Evolutionary conservation across 2,113 vertebrate genomes (phyloP).

Genomic region (Fregetta grallaria): DNA sequence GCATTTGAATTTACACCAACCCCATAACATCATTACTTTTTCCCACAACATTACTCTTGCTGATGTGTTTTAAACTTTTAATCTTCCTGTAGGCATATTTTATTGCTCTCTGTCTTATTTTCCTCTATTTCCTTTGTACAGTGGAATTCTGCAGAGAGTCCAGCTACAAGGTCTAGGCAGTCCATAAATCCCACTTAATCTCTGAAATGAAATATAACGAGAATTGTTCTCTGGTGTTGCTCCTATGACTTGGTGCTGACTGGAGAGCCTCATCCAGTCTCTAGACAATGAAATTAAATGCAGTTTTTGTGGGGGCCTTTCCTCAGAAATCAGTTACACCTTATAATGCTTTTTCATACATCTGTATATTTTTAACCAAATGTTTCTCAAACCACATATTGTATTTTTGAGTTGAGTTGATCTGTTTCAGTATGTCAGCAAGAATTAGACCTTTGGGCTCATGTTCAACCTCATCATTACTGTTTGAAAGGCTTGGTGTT

Average conservation of each 20-base stretch:
- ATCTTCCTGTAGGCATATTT: neutral
- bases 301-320: neutral
- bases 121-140: neutral
- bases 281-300: neutral
- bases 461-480: neutral
- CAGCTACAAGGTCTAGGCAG: neutral
- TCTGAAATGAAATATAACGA: neutral
- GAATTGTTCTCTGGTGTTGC: neutral
- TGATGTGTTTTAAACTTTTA: neutral
- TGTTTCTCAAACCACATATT: conserved; percentile 30
- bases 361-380: neutral
- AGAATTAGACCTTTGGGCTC: neutral
- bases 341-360: neutral
- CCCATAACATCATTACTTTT: neutral
- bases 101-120: neutral
- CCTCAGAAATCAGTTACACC: neutral
- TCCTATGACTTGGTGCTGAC: neutral
- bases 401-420: neutral
- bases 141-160: neutral
- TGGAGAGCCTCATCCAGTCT: neutral
- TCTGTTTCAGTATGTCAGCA: conserved; percentile 31
- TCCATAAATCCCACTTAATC: neutral
- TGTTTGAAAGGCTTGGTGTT: neutral
- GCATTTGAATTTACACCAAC: neutral
- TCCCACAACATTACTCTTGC: neutral